phyloP scores from a whole-genome alignment of 2,113 vertebrate species.

The Budorcas taxicolor region DNA sequence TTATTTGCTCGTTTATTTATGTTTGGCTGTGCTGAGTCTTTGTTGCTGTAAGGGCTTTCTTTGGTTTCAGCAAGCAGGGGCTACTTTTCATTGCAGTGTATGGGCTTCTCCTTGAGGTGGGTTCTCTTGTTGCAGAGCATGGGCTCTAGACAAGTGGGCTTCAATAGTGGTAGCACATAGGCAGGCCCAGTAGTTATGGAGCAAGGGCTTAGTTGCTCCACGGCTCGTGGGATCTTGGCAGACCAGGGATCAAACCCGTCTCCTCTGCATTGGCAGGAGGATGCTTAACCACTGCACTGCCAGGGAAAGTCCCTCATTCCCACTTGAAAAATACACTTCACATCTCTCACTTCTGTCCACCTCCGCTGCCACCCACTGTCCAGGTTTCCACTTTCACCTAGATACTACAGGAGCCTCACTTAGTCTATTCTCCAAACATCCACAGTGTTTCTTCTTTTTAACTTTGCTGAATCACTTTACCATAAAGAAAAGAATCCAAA shows the following conservation, averaged over 20 bases:
- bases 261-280: neutral
- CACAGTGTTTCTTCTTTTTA: neutral
- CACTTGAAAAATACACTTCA: neutral
- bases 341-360: neutral
- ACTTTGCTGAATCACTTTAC: neutral
- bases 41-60: neutral
- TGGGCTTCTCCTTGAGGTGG: neutral
- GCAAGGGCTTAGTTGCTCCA: neutral
- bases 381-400: neutral
- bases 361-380: neutral
- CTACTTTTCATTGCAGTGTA: accelerated
- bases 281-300: neutral
- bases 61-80: neutral
- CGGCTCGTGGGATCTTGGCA: neutral
- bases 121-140: neutral
- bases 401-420: neutral
- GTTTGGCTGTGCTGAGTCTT: neutral
- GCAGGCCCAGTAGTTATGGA: neutral
- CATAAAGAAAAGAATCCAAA: neutral
- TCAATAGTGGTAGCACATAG: neutral
- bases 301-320: neutral
- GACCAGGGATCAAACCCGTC: neutral
- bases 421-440: neutral
- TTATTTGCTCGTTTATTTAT: neutral
- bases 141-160: neutral